Evolutionary conservation across 2,113 vertebrate genomes (phyloP).

Genomic region (Nycticorax nycticorax): DNA sequence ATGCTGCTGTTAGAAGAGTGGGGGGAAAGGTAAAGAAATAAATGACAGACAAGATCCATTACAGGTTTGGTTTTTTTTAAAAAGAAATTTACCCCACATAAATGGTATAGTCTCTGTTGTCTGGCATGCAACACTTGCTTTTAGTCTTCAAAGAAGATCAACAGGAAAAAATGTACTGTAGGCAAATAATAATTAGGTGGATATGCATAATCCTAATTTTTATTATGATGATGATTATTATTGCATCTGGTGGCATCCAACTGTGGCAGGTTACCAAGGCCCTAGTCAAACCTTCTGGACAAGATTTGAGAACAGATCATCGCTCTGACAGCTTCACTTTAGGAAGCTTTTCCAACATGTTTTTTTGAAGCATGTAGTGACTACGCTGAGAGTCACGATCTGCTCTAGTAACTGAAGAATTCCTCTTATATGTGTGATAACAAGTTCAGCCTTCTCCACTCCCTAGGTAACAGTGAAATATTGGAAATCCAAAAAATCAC

Average conservation of each 20-base stretch:
- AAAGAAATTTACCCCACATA: not conserved
- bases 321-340: not conserved
- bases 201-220: not conserved
- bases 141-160: not conserved
- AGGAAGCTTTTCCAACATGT: not conserved
- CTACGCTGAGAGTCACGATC: accelerated
- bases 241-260: not conserved
- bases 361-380: not conserved
- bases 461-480: not conserved
- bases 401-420: not conserved
- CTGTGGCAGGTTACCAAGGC: not conserved
- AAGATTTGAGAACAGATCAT: not conserved
- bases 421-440: not conserved
- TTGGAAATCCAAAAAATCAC: not conserved
- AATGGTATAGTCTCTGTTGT: not conserved
- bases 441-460: not conserved
- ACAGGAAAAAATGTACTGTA: not conserved
- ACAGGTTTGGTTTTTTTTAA: not conserved
- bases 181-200: not conserved
- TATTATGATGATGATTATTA: not conserved
- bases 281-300: not conserved
- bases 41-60: not conserved
- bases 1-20: not conserved
- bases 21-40: not conserved
- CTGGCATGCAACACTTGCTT: not conserved